phyloP scores from a whole-genome alignment of 1,140 invertebrate species.

The Eriocheir sinensis region DNA sequence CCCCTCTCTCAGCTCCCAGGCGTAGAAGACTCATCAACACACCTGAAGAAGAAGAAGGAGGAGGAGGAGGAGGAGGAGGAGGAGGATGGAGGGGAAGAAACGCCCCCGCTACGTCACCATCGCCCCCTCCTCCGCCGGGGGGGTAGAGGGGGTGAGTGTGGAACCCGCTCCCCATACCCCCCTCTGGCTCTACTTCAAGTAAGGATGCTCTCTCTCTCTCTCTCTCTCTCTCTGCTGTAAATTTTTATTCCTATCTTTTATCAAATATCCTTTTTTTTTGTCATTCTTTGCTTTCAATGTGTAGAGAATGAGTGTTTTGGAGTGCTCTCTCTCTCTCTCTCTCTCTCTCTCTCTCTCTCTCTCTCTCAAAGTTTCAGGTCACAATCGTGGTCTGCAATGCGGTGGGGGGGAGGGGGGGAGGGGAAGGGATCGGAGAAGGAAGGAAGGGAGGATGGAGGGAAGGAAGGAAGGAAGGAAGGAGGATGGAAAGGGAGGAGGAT shows the following conservation, averaged over 20 bases:
- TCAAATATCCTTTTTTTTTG: background rate
- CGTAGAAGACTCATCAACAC: too few relatives aligned
- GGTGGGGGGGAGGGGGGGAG: too few relatives aligned
- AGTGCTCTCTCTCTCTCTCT: too few relatives aligned
- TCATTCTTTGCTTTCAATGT: too few relatives aligned
- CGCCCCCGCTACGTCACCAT: slow-evolving; percentile 36
- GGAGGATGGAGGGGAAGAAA: background rate
- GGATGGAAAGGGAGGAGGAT: background rate
- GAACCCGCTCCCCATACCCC: slow-evolving; percentile 39
- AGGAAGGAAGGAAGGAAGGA: background rate
- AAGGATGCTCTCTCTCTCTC: background rate
- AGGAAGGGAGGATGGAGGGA: too few relatives aligned
- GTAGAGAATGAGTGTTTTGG: too few relatives aligned
- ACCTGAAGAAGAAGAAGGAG: background rate
- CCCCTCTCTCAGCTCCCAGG: too few relatives aligned
- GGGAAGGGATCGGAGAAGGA: too few relatives aligned
- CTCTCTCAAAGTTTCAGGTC: too few relatives aligned
- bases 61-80: background rate
- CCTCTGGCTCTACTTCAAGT: slow-evolving; percentile 58
- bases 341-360: too few relatives aligned
- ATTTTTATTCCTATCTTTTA: too few relatives aligned
- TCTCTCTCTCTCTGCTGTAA: slow-evolving; percentile 9
- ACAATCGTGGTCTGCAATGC: too few relatives aligned
- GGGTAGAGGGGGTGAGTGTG: background rate
- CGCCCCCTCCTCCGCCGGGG: background rate